Percentiles rank a stretch among this genome's conserved stretches.
phyloP scores from a whole-genome alignment of 2,888 invertebrate genomes.

The Caenorhabditis drosophilae region DNA sequence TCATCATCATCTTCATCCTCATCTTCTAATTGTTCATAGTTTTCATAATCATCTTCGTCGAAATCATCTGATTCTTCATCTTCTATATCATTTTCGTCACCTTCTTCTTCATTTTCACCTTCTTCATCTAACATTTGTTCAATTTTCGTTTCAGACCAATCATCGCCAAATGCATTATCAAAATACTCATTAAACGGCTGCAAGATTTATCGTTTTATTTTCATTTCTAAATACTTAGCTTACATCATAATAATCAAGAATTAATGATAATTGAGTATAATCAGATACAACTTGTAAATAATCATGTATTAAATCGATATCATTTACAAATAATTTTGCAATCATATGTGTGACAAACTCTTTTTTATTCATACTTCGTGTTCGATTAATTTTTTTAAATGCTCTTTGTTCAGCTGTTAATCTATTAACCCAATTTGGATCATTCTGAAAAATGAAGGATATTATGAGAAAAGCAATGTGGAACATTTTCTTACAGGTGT shows the following conservation, averaged over 20 bases:
- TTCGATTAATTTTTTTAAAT: too few relatives aligned
- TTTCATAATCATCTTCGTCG: background rate
- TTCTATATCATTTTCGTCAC: background rate
- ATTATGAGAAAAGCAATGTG: background rate
- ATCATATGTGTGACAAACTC: too few relatives aligned
- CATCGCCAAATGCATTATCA: background rate
- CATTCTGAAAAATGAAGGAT: background rate
- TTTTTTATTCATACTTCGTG: too few relatives aligned
- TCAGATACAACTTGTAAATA: too few relatives aligned
- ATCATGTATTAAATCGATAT: too few relatives aligned
- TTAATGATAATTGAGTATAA: too few relatives aligned
- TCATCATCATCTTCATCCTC: slow-evolving; percentile 4
- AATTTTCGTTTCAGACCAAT: background rate
- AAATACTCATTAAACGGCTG: too few relatives aligned
- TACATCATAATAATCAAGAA: too few relatives aligned
- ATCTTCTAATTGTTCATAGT: slow-evolving; percentile 1
- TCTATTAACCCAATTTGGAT: background rate
- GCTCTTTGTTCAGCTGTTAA: too few relatives aligned
- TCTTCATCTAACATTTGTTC: background rate
- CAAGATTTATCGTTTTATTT: too few relatives aligned
- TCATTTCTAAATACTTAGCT: too few relatives aligned
- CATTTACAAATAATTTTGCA: too few relatives aligned
- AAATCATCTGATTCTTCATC: background rate
- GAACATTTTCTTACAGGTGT: background rate
- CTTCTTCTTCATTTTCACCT: background rate